Evolutionary conservation across 2,888 invertebrate species (phyloP), one percentile per base, ranked within the genome.

Genomic region (Pristionchus arcanus): DNA sequence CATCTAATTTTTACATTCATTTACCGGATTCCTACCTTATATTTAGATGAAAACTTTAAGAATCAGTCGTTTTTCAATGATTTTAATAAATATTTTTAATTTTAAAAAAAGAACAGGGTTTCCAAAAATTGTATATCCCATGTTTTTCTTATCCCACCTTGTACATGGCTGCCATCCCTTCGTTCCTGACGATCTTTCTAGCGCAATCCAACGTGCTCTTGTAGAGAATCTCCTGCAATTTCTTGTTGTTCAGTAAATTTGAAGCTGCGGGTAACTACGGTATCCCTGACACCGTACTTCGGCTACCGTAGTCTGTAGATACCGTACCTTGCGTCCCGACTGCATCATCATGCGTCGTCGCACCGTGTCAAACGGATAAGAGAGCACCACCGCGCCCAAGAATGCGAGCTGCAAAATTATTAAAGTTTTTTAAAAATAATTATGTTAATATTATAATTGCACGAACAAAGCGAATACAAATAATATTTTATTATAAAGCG

Each of bases 301-400:
- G 34, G n/a, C n/a, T n/a, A n/a, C n/a, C n/a, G n/a, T n/a, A n/a
- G n/a, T n/a, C n/a, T n/a, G 28, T 34, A 34, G 16, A 1, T 74
- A 74, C 37, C 34, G 74, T 74, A 74, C 74, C 74, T 81, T 97
- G 92, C 97, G 97, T 90, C 98, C 98, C 94, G 98, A 98, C 96
- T 98, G 98, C 98, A 98, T 99, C 98, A 98, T 99, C 98, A 98
- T 98, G 96, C 98, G 97, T 96, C 98, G 97, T 96, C 98, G 97
- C 91, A 96, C 95, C 97, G 98, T 98, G 96, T 98, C 98, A 96
- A 98, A 98, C 95, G 98, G 98, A 96, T 98, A 98, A 71, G 98
- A 98, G 91, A 98, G 97, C 95, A 98, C 97, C 95, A 98, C 98
- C 92, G 98, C 97, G 91, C 97, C 96, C 91, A 98, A 97, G 91